These are phyloP conservation scores for Tenodera sinensis DNA, from an alignment of 2,888 invertebrate species.

Conservation along the genomic window DNA sequence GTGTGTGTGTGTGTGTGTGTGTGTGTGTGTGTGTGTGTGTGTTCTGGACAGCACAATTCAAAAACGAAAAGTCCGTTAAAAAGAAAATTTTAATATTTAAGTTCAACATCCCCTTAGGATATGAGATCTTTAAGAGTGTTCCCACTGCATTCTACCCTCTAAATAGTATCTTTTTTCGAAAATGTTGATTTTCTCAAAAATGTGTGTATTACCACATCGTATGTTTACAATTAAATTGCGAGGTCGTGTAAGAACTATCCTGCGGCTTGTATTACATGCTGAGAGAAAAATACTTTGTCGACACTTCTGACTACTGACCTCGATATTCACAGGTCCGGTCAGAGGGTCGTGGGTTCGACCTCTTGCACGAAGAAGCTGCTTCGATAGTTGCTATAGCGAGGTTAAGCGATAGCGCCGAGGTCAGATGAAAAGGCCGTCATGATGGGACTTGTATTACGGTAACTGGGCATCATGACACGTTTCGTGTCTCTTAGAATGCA, in stretches of 20 bases:
- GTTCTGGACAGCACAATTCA: no score
- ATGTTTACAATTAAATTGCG: no score
- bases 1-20: no score
- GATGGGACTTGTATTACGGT: not conserved
- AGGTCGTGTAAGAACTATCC: not conserved
- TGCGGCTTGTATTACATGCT: not conserved
- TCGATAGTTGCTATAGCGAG: not conserved
- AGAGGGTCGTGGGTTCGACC: not conserved
- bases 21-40: no score
- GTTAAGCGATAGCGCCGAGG: not conserved
- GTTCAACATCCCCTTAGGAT: no score
- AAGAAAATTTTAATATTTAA: no score
- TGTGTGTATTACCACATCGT: no score
- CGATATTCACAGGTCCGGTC: not conserved
- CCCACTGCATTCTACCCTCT: no score
- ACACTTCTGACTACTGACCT: not conserved
- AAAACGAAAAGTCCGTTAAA: no score
- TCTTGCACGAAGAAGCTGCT: not conserved
- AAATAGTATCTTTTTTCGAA: no score
- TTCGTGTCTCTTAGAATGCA: not conserved
- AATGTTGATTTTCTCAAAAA: no score
- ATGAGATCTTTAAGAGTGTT: no score
- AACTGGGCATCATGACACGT: not conserved
- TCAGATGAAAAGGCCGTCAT: not conserved
- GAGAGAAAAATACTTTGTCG: not conserved